Percentiles rank a stretch among this genome's conserved stretches.
Conservation (phyloP, 2,888 invertebrate genomes). For the Agapostemon virescens region DNA sequence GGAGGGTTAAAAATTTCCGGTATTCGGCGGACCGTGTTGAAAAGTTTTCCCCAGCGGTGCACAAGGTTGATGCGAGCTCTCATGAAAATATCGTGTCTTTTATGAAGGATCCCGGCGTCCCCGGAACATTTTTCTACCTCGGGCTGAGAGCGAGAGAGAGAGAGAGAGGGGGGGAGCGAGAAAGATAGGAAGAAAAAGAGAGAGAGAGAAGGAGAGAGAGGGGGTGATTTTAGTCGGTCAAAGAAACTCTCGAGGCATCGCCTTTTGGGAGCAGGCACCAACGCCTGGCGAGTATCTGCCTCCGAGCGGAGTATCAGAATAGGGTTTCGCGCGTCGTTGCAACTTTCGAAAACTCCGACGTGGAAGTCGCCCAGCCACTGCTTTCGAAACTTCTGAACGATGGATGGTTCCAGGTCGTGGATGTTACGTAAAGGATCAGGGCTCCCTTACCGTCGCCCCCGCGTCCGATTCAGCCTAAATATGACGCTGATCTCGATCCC, state of each 20-base stretch:
- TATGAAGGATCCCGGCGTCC: slow-evolving; percentile 46
- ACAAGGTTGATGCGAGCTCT: slow-evolving; percentile 40
- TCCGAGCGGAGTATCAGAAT: slow-evolving; percentile 45
- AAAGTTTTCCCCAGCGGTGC: slow-evolving; percentile 41
- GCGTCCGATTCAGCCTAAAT: slow-evolving; percentile 54
- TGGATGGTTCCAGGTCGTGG: slow-evolving; percentile 61
- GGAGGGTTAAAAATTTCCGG: slow-evolving; percentile 50
- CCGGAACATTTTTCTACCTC: slow-evolving; percentile 48
- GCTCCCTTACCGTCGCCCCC: slow-evolving; percentile 29
- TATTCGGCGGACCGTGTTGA: slow-evolving; percentile 44
- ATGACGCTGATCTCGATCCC: slow-evolving; percentile 34
- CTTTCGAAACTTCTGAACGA: slow-evolving; percentile 67
- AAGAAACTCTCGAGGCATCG: slow-evolving; percentile 55
- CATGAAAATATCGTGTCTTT: slow-evolving; percentile 56
- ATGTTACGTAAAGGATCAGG: slow-evolving; percentile 64
- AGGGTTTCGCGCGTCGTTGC: slow-evolving; percentile 62
- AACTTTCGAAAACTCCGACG: slow-evolving; percentile 65
- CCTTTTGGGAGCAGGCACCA: slow-evolving; percentile 52
- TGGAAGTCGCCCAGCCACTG: slow-evolving; percentile 60
- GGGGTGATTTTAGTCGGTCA: slow-evolving; percentile 41
- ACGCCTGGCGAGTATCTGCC: slow-evolving; percentile 39
- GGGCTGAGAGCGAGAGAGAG: neutral
- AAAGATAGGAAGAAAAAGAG: neutral
- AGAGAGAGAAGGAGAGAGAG: neutral
- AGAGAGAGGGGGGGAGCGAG: neutral